phyloP scores from a whole-genome alignment of 2,888 invertebrate species.

The Hypomecis atomaria region DNA sequence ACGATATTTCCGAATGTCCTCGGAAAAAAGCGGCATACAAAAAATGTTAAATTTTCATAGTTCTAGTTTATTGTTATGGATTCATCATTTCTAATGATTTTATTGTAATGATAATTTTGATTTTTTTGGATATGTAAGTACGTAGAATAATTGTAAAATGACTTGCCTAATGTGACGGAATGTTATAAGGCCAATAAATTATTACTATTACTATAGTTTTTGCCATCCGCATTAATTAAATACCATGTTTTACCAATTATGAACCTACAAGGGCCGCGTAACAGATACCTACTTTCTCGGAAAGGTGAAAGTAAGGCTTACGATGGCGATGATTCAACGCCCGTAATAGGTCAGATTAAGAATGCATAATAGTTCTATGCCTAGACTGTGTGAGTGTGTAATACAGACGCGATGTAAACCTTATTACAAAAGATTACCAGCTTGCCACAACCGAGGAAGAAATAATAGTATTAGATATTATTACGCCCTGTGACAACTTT shows the following conservation, averaged over 20 bases:
- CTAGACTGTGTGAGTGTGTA: constrained; percentile 21
- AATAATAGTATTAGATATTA: neutral
- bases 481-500: neutral
- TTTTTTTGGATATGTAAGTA: no score
- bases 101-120: no score
- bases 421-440: neutral
- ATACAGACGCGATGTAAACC: neutral
- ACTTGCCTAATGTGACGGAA: no score
- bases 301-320: constrained; percentile 45
- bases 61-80: no score
- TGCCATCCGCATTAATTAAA: neutral
- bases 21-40: no score
- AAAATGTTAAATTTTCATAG: no score
- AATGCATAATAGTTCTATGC: constrained; percentile 14
- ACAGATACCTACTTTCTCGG: constrained; percentile 45
- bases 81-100: no score
- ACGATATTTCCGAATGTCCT: no score
- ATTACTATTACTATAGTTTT: no score
- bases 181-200: no score
- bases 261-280: constrained; percentile 39
- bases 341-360: constrained; percentile 49
- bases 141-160: no score
- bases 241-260: constrained; percentile 10
- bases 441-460: no score
- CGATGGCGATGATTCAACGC: constrained; percentile 45